Evolutionary conservation across 2,888 invertebrate genomes (phyloP), one percentile per base, ranked within the genome.

Genomic region (Apamea monoglypha): DNA sequence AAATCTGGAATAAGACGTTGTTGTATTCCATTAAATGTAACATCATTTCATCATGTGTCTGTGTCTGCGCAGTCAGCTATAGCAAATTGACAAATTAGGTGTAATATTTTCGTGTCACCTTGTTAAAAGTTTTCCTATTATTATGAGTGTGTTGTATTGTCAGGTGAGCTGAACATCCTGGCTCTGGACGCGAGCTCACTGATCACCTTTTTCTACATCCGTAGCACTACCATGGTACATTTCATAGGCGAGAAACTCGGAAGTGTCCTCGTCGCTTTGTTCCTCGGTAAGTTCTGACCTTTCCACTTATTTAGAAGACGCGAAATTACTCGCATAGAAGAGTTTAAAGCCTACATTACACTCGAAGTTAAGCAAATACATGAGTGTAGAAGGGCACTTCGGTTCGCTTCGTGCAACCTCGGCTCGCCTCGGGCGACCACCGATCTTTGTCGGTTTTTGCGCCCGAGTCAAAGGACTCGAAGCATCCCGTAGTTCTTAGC

Each of bases 171-270:
- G 83, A 94, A 94, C 83, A 91, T 96, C 64, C 76, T 97, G 63
- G 97, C 96, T 0, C 90, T 97, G 89, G 97, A 97, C 90, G 94
- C 94, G 69, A 96, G 96, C 89, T 91, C 95, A 0, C 90, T 95
- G n/a, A 94, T 97, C 90, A 85, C 83, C 10, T 95, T 91, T 91
- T 86, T 96, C 83, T 97, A 97, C 88, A 90, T 96, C 7, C 95
- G 95, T 47, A 92, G 96, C 76, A 91, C 94, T 71, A 95, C 95
- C 2, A 93, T 94, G 89, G 95, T 97, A 29, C 90, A 90, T 2
- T 95, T 95, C 90, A 96, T 97, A 64, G 97, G 97, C 0, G 90
- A 93, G 78, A 91, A 82, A 50, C 87, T 97, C 10, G 97, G 95
- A 0, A 89, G 89, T 8, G 88, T 93, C 2, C 87, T 97, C 5